Conservation (phyloP, 2,888 invertebrate species). For the Mesoligia furuncula region DNA sequence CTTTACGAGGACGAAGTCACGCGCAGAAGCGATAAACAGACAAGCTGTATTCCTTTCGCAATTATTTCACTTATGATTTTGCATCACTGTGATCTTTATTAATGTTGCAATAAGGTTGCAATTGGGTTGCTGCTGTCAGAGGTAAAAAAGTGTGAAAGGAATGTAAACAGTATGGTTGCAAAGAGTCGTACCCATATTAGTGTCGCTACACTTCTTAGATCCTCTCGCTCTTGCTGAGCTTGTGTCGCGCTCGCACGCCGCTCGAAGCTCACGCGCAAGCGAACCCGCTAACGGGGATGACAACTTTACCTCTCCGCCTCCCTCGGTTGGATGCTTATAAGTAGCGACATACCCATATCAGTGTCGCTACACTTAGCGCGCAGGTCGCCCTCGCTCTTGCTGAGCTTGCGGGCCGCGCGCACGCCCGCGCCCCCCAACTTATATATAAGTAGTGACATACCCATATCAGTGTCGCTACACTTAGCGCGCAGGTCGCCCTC, state of each 20-base stretch:
- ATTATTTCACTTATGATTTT: background rate
- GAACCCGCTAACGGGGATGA: constrained; percentile 74
- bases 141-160: too few species aligned
- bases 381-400: constrained; percentile 84
- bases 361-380: constrained; percentile 65
- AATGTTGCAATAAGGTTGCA: background rate
- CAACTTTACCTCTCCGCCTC: constrained; percentile 60
- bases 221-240: constrained; percentile 84
- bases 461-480: constrained; percentile 65
- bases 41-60: background rate
- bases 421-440: constrained; percentile 60
- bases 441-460: too few species aligned
- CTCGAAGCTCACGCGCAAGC: constrained; percentile 72
- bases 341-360: constrained; percentile 56
- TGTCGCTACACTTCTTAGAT: constrained; percentile 73
- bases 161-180: too few species aligned
- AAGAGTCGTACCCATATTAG: constrained; percentile 41
- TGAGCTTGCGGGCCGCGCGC: constrained; percentile 69
- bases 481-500: constrained; percentile 79
- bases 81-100: background rate
- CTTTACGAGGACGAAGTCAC: too few species aligned
- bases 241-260: constrained; percentile 57
- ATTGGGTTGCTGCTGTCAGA: background rate
- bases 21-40: background rate
- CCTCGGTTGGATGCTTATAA: background rate